A percentile compares a stretch with the other conserved stretches of the same genome.
phyloP scores from a whole-genome alignment of 2,888 invertebrate genomes.

The Argyresthia albistria region DNA sequence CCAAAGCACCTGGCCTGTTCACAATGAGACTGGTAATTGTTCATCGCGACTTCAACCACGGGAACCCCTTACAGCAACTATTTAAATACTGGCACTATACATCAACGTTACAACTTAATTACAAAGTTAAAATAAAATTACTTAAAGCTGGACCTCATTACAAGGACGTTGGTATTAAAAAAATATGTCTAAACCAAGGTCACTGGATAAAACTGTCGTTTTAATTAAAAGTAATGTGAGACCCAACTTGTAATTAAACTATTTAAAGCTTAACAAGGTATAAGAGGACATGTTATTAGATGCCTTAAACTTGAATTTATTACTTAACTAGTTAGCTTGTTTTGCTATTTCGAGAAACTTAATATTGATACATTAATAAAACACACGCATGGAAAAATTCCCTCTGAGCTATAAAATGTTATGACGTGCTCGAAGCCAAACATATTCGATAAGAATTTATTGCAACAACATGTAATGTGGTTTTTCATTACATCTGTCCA shows the following conservation, averaged over 20 bases:
- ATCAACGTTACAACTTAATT: conserved; percentile 2
- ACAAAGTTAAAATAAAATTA: neutral
- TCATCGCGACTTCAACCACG: neutral
- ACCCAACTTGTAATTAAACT: conserved; percentile 2
- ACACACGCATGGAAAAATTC: neutral
- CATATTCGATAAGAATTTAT: conserved; percentile 2
- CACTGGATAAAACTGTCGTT: neutral
- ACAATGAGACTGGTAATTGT: neutral
- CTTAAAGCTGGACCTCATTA: neutral
- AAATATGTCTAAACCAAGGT: neutral
- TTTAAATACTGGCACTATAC: neutral
- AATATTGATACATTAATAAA: conserved; percentile 1
- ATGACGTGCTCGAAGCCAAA: neutral
- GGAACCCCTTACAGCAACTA: neutral
- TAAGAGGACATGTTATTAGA: neutral
- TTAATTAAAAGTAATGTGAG: neutral
- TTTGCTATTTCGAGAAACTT: neutral
- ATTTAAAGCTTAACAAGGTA: neutral
- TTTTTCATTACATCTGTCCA: neutral
- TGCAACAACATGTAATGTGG: neutral
- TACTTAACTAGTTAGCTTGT: neutral
- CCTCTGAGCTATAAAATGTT: neutral
- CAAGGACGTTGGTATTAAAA: neutral
- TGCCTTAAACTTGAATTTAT: neutral
- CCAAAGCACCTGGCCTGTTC: neutral